Evolutionary conservation across 1,140 invertebrate genomes (phyloP).

Genomic region (Drosophila nigrodunni): DNA sequence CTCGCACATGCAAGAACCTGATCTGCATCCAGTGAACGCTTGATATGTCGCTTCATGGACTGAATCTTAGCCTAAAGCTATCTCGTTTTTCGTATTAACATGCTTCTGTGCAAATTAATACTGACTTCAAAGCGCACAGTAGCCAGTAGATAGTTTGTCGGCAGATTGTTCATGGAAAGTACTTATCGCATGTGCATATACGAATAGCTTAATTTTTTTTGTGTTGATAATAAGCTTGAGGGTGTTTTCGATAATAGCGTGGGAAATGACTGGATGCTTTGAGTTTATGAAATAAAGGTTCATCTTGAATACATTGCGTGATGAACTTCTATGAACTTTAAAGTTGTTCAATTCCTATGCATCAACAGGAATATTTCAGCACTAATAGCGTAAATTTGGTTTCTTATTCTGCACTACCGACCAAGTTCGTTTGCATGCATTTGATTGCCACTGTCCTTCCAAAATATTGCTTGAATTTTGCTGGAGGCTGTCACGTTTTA

Average conservation of each 20-base stretch:
- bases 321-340: constrained; percentile 27
- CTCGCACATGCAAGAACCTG: background rate
- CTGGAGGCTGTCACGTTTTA: constrained; percentile 73
- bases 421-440: constrained; percentile 51
- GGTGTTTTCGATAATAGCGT: constrained; percentile 61
- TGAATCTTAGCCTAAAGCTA: constrained; percentile 53
- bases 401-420: constrained; percentile 56
- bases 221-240: constrained; percentile 48
- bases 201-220: constrained; percentile 3
- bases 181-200: constrained; percentile 2
- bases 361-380: constrained; percentile 51
- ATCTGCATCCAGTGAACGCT: background rate
- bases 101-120: constrained; percentile 59
- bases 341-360: constrained; percentile 37
- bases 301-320: constrained; percentile 53
- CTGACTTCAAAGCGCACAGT: constrained; percentile 45
- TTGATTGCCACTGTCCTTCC: constrained; percentile 48
- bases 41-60: constrained; percentile 7
- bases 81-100: constrained; percentile 72
- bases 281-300: constrained; percentile 30
- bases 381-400: constrained; percentile 64
- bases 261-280: constrained; percentile 54
- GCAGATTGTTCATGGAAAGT: constrained; percentile 17
- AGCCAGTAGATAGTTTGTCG: constrained; percentile 18
- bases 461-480: constrained; percentile 43